Conservation (phyloP, 2,113 vertebrate species). For the Lepus europaeus region DNA sequence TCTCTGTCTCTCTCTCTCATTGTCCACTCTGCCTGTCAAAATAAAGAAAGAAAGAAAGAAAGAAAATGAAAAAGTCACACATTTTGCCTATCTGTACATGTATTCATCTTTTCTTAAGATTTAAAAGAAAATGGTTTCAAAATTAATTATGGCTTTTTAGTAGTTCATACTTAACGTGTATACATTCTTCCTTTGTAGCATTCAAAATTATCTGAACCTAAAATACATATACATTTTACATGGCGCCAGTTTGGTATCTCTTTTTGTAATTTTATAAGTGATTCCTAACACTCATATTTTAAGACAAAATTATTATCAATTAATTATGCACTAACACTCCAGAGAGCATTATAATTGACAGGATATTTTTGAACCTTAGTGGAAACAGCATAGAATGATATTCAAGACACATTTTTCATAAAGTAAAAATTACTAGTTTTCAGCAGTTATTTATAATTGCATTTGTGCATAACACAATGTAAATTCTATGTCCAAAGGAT, state of each 20-base stretch:
- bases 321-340: slow-evolving; percentile 4
- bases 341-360: neutral
- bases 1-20: too few relatives aligned
- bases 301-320: neutral
- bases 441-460: neutral
- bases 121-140: neutral
- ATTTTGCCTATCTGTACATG: neutral
- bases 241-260: too few relatives aligned
- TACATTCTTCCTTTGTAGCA: neutral
- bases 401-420: neutral
- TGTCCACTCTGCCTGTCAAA: too few relatives aligned
- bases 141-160: neutral
- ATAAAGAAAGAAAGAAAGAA: too few relatives aligned
- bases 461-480: neutral
- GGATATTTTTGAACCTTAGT: neutral
- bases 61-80: neutral
- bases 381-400: slow-evolving; percentile 14
- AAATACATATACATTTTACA: neutral
- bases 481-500: neutral
- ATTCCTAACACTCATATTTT: neutral
- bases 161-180: neutral
- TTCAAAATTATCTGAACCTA: neutral
- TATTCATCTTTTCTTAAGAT: neutral
- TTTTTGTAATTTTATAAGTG: neutral
- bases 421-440: neutral